A percentile compares a stretch with the other conserved stretches of the same genome.
Conservation (phyloP, 2,888 invertebrate genomes). For the Plagiodera versicolora region DNA sequence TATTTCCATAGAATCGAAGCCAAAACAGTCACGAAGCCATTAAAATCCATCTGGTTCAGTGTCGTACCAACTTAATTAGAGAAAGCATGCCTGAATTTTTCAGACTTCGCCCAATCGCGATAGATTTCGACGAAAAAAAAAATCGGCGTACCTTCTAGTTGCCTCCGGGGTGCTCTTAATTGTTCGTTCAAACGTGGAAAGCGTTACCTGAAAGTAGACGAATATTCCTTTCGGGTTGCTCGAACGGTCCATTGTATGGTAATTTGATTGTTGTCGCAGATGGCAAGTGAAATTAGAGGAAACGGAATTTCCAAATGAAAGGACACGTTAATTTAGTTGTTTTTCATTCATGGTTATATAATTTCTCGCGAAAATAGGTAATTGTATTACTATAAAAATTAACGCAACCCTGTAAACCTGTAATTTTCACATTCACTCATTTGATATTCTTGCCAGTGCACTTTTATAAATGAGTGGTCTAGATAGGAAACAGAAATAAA, state of each 20-base stretch:
- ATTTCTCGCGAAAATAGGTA: too few species aligned
- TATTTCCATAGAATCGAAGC: constrained; percentile 12
- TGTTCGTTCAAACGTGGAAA: constrained; percentile 7
- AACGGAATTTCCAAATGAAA: not conserved
- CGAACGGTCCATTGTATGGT: not conserved
- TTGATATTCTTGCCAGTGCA: too few species aligned
- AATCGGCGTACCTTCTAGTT: constrained; percentile 6
- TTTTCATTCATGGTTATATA: too few species aligned
- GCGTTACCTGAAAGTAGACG: constrained; percentile 4
- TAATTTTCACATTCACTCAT: too few species aligned
- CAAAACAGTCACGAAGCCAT: constrained; percentile 27
- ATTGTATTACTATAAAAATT: too few species aligned
- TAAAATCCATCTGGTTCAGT: constrained; percentile 13
- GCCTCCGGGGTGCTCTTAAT: constrained; percentile 8
- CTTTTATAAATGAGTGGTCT: too few species aligned
- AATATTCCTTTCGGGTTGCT: not conserved
- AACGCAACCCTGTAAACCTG: too few species aligned
- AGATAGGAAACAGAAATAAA: too few species aligned
- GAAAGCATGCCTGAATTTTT: constrained; percentile 20
- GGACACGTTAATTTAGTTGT: too few species aligned
- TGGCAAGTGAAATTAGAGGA: not conserved
- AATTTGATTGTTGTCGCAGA: not conserved
- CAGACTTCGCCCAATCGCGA: constrained; percentile 7
- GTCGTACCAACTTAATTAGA: constrained; percentile 25
- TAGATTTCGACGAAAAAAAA: not conserved